These are phyloP conservation scores for Enteromius paludinosus DNA, from an alignment of 2,797 vertebrate genomes.

Conservation along the genomic window DNA sequence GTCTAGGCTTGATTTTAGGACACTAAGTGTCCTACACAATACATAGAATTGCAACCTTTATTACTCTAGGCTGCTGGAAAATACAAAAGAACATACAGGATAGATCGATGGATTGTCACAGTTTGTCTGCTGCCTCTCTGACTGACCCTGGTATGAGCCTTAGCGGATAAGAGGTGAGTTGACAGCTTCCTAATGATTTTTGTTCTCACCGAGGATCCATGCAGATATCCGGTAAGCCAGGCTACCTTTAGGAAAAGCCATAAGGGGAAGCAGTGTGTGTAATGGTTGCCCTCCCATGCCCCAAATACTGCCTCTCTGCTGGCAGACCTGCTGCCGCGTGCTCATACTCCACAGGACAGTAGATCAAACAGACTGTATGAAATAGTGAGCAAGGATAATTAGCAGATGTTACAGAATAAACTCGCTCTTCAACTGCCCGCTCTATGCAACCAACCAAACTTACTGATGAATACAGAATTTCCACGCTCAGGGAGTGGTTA, in stretches of 20 bases:
- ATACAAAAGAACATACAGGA: not conserved
- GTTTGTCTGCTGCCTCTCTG: not conserved
- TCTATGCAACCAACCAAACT: constrained; percentile 15
- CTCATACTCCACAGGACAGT: constrained; percentile 74
- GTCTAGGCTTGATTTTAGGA: not conserved
- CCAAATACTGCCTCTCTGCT: constrained; percentile 67
- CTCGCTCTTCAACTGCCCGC: constrained; percentile 58
- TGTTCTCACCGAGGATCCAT: constrained; percentile 66
- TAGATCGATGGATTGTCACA: not conserved
- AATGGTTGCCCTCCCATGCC: constrained; percentile 33
- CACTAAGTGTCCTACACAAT: not conserved
- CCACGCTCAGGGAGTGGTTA: not conserved
- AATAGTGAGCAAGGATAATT: constrained; percentile 82
- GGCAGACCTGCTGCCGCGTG: constrained; percentile 58
- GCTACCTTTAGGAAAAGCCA: constrained; percentile 13
- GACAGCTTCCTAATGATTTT: constrained; percentile 64
- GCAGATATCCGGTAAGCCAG: constrained; percentile 56
- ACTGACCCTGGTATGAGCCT: not conserved
- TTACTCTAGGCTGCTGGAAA: not conserved
- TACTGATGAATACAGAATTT: constrained; percentile 37
- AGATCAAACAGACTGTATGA: constrained; percentile 84
- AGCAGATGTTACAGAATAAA: constrained; percentile 81
- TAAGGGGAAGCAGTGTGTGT: constrained; percentile 12
- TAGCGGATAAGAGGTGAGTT: not conserved
- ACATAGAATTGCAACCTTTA: not conserved